phyloP scores from a whole-genome alignment of 92 coral and sea anemone species.

The Epizoanthus fatuus region DNA sequence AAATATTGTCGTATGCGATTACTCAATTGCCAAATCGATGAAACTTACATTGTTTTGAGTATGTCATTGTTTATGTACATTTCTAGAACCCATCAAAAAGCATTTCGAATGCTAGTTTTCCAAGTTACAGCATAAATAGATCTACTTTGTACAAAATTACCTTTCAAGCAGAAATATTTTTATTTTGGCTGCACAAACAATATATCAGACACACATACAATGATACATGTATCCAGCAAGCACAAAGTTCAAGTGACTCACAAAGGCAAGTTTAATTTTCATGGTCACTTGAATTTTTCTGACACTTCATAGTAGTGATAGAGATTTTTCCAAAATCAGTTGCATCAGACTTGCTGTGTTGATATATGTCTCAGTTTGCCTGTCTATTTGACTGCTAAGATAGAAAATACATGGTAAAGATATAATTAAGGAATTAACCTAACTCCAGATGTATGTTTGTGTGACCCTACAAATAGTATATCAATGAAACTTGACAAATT shows the following conservation, averaged over 20 bases:
- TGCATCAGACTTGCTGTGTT: constrained; percentile 6
- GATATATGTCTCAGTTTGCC: constrained; percentile 23
- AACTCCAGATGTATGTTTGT: not conserved
- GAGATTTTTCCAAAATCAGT: not conserved
- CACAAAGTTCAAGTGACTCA: not conserved
- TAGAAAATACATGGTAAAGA: constrained; percentile 2
- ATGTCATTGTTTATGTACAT: not conserved
- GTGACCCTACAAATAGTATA: not conserved
- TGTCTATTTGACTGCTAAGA: constrained; percentile 18
- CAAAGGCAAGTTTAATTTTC: not conserved
- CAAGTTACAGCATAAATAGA: not conserved
- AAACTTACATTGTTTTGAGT: constrained; percentile 10
- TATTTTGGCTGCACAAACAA: not conserved
- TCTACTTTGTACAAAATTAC: not conserved
- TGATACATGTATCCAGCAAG: not conserved
- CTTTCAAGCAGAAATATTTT: not conserved
- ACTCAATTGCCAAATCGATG: constrained; percentile 1
- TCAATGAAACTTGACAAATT: not conserved
- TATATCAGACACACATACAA: not conserved
- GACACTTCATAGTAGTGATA: not conserved
- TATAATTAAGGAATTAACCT: not conserved
- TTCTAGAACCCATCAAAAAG: constrained; percentile 39
- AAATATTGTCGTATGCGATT: constrained; percentile 29
- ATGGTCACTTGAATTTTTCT: not conserved
- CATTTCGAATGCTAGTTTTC: not conserved